These are phyloP conservation scores for Mesaphorura yosii DNA, from an alignment of 1,140 invertebrate species.

Conservation along the genomic window DNA sequence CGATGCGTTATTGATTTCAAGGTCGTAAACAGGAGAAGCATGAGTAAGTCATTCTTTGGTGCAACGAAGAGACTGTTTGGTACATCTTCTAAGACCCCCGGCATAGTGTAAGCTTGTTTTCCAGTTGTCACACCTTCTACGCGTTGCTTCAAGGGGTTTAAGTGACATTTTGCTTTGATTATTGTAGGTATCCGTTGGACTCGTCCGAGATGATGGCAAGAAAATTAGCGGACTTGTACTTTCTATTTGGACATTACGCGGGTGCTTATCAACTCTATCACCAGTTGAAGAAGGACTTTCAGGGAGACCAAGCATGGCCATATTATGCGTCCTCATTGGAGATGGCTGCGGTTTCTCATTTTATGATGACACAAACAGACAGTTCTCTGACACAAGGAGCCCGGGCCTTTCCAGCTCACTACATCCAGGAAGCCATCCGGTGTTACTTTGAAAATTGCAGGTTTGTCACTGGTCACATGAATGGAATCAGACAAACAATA, in stretches of 20 bases:
- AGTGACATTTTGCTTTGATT: neutral
- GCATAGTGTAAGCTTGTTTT: neutral
- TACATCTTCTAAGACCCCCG: constrained; percentile 43
- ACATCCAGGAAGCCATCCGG: constrained; percentile 84
- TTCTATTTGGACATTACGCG: constrained; percentile 89
- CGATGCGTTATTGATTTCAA: constrained; percentile 14
- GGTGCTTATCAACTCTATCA: constrained; percentile 89
- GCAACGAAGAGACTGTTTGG: constrained; percentile 92
- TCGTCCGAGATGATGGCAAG: constrained; percentile 86
- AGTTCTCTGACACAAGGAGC: constrained; percentile 25
- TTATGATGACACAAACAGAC: constrained; percentile 67
- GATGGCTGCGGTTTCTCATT: constrained; percentile 86
- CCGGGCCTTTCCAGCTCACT: constrained; percentile 51
- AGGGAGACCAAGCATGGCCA: constrained; percentile 89
- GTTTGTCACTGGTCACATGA: constrained; percentile 38
- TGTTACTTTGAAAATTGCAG: constrained; percentile 81
- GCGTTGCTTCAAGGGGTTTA: too few relatives aligned
- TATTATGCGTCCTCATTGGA: constrained; percentile 91
- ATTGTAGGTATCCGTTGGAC: constrained; percentile 64
- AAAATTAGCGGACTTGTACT: constrained; percentile 85
- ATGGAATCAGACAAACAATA: too few relatives aligned
- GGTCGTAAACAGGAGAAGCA: constrained; percentile 70
- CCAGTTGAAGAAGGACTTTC: constrained; percentile 89
- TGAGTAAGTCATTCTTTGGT: constrained; percentile 80
- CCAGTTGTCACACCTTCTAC: neutral